Conservation (phyloP, 2,797 vertebrate species). For the Gymnothorax reevesii region DNA sequence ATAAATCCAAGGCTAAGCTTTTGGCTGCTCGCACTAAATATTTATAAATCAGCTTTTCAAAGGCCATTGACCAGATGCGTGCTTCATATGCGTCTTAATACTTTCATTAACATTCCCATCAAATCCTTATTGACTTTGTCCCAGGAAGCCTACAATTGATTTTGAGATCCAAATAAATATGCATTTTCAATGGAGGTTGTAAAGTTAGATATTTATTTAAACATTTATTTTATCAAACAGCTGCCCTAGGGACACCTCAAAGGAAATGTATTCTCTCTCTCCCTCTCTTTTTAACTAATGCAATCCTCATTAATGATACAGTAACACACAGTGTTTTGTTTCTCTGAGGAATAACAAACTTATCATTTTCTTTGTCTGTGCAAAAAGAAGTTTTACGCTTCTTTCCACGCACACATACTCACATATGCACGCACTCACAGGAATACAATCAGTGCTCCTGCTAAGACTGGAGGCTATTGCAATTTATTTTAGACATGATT, state of each 20-base stretch:
- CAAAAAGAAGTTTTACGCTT: not conserved
- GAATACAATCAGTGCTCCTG: not conserved
- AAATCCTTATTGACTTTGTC: conserved; percentile 8
- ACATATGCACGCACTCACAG: not conserved
- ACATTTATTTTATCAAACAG: not conserved
- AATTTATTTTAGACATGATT: not conserved
- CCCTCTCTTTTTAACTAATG: not conserved
- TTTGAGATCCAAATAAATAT: conserved; percentile 4
- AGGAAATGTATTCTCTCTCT: not conserved
- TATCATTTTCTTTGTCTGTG: not conserved
- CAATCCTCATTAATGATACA: not conserved
- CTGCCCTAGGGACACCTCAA: not conserved
- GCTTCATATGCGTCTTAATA: not conserved
- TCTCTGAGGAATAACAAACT: not conserved
- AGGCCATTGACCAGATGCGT: not conserved
- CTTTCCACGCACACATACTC: not conserved
- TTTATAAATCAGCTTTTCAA: not conserved
- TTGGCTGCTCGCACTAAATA: not conserved
- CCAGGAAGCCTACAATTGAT: conserved; percentile 1
- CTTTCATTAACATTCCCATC: not conserved
- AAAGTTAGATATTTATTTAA: not conserved
- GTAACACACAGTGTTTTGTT: not conserved
- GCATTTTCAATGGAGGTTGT: not conserved
- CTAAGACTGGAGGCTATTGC: not conserved
- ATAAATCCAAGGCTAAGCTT: not conserved